Conservation (phyloP, 2,888 invertebrate species). For the Eilema depressum region DNA sequence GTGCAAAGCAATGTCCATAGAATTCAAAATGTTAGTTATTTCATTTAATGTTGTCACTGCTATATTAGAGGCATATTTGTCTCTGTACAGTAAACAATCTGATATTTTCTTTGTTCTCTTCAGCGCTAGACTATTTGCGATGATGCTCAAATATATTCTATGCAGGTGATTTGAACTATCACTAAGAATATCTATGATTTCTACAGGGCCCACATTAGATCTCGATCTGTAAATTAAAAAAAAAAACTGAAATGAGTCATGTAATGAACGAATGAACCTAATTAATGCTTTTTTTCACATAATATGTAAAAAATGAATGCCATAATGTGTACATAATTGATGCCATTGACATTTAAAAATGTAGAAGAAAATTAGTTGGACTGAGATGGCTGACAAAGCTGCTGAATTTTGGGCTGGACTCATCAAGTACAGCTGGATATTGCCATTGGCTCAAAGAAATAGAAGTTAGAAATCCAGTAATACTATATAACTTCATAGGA, state of each 20-base stretch:
- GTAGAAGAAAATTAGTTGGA: not conserved
- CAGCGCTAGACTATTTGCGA: slow-evolving; percentile 73
- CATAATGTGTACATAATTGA: not conserved
- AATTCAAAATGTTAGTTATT: slow-evolving; percentile 73
- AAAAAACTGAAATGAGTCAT: not conserved
- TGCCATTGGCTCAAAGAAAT: too few species aligned
- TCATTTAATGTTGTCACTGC: slow-evolving; percentile 73
- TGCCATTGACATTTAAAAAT: not conserved
- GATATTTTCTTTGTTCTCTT: slow-evolving; percentile 70
- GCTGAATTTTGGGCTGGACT: too few species aligned
- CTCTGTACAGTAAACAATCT: slow-evolving; percentile 73
- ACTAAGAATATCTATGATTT: slow-evolving; percentile 74
- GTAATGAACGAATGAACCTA: not conserved
- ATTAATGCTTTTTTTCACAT: too few species aligned
- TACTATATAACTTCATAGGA: too few species aligned
- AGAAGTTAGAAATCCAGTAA: too few species aligned
- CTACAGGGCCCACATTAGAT: slow-evolving; percentile 62
- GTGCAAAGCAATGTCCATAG: slow-evolving; percentile 75
- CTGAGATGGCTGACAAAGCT: too few species aligned
- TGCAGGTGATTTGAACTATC: slow-evolving; percentile 79
- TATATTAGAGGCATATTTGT: slow-evolving; percentile 79
- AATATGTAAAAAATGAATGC: too few species aligned
- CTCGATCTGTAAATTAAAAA: slow-evolving; percentile 41
- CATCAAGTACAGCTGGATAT: not conserved
- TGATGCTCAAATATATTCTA: slow-evolving; percentile 76